Evolutionary conservation across 2,113 vertebrate species (phyloP).

Genomic region (Podocnemis expansa): DNA sequence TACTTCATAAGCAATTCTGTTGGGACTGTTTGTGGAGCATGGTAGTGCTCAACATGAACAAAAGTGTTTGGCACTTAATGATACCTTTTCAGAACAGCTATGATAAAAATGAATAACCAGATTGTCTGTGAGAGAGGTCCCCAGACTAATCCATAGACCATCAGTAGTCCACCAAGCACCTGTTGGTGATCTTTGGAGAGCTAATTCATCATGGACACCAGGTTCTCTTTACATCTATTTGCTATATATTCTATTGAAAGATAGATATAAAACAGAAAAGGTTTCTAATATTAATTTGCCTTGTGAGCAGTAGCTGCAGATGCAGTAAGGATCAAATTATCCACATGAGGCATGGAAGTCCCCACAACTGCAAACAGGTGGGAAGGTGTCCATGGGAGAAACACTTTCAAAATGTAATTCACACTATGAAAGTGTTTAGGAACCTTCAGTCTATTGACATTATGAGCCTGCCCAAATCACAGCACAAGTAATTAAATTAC

Average conservation of each 20-base stretch:
- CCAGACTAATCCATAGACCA: not conserved
- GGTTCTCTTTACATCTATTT: not conserved
- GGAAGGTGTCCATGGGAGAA: not conserved
- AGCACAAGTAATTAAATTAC: not conserved
- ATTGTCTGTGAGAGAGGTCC: not conserved
- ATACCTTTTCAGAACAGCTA: not conserved
- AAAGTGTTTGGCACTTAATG: not conserved
- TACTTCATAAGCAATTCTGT: not conserved
- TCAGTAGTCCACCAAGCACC: not conserved
- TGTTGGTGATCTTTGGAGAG: not conserved
- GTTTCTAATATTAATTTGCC: not conserved
- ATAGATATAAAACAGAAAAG: not conserved
- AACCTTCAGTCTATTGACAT: not conserved
- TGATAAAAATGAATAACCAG: not conserved
- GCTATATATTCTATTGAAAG: not conserved
- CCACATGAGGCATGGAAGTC: not conserved
- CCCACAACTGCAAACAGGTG: not conserved
- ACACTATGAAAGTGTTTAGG: not conserved
- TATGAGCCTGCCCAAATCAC: not conserved
- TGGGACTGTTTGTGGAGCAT: not conserved
- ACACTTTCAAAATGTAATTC: not conserved
- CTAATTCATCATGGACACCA: not conserved
- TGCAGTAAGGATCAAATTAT: not conserved
- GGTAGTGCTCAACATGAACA: not conserved
- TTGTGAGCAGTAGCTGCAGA: not conserved